A percentile compares a stretch with the other conserved stretches of the same genome.
These are phyloP conservation scores for Notothenia coriiceps DNA, from an alignment of 2,113 vertebrate genomes.

Conservation along the genomic window DNA sequence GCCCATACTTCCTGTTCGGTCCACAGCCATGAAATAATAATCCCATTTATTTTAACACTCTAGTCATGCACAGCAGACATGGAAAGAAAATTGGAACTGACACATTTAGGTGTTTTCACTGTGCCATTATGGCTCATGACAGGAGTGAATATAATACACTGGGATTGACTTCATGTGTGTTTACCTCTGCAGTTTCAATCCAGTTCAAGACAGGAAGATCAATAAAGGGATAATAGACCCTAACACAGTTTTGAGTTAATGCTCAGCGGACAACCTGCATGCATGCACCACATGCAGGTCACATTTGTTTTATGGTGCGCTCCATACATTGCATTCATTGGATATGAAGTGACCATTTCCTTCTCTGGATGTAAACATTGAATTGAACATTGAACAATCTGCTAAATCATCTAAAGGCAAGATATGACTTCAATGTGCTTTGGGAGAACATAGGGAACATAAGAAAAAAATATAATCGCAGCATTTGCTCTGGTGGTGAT, in stretches of 20 bases:
- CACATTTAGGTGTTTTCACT: constrained; percentile 11
- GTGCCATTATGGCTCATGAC: constrained; percentile 32
- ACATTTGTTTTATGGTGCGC: constrained; percentile 8
- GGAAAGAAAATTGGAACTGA: constrained; percentile 3
- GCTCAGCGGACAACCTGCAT: constrained; percentile 13
- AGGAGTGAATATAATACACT: constrained; percentile 46
- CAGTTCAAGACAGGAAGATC: constrained; percentile 42
- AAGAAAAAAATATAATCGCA: not conserved
- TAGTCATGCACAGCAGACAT: not conserved
- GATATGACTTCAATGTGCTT: not conserved
- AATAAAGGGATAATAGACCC: constrained; percentile 54
- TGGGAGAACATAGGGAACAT: not conserved
- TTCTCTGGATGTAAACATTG: not conserved
- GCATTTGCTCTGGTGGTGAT: not conserved
- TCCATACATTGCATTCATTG: not conserved
- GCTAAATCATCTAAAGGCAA: not conserved
- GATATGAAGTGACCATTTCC: not conserved
- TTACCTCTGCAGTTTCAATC: constrained; percentile 36
- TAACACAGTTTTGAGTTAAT: constrained; percentile 11
- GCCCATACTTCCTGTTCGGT: not conserved
- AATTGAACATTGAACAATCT: too few species aligned
- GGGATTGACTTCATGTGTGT: constrained; percentile 40
- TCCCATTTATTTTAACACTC: not conserved
- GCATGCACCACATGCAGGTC: not conserved
- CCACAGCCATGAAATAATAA: constrained; percentile 1